Percentiles rank a stretch among this genome's conserved stretches.
Conservation (phyloP, 2,113 vertebrate genomes). For the Tricholaema leucomelas region DNA sequence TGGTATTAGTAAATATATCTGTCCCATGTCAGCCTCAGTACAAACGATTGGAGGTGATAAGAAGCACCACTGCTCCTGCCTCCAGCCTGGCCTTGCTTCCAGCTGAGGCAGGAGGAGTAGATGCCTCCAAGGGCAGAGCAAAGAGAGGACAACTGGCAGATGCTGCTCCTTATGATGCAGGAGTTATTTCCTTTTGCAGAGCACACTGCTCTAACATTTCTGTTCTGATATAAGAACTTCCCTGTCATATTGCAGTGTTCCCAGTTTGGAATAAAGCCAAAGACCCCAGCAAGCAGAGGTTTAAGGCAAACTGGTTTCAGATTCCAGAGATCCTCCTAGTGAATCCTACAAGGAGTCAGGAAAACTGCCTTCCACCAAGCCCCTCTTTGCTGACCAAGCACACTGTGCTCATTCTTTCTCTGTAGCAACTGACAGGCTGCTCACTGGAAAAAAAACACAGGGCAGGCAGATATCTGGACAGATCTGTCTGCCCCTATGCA, state of each 20-base stretch:
- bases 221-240: neutral
- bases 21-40: conserved; percentile 9
- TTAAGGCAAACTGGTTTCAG: neutral
- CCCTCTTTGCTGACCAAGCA: neutral
- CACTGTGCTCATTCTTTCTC: neutral
- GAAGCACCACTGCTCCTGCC: neutral
- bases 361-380: neutral
- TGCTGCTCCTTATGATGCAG: neutral
- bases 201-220: neutral
- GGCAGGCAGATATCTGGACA: neutral
- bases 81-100: neutral
- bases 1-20: conserved; percentile 36
- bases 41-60: conserved; percentile 9
- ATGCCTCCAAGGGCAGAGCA: neutral
- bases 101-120: neutral
- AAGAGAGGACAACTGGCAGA: neutral
- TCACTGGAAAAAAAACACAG: neutral
- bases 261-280: neutral
- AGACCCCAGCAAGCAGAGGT: neutral
- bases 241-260: neutral
- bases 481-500: neutral
- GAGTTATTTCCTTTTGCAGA: neutral
- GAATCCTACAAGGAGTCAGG: neutral
- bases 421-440: neutral
- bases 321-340: neutral